These are phyloP conservation scores for Mallotus villosus DNA, from an alignment of 2,797 vertebrate genomes.

Conservation along the genomic window DNA sequence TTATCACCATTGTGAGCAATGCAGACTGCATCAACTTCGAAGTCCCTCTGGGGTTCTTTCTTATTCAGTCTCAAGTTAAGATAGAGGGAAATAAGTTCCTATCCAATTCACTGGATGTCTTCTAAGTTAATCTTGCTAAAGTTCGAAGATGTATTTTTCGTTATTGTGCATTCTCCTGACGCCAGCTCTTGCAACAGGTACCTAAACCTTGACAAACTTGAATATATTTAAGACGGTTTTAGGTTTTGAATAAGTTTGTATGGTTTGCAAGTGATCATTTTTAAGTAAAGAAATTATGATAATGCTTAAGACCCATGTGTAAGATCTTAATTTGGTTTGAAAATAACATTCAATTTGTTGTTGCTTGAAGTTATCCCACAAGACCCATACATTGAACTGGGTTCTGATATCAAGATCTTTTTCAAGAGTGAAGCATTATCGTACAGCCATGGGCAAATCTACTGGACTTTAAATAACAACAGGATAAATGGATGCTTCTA, in stretches of 20 bases:
- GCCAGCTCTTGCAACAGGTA: too few relatives aligned
- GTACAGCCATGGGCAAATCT: slow-evolving; percentile 31
- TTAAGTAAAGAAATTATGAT: too few relatives aligned
- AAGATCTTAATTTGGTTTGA: neutral
- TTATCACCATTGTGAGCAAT: too few relatives aligned
- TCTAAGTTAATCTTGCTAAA: too few relatives aligned
- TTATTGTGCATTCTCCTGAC: too few relatives aligned
- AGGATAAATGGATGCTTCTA: slow-evolving; percentile 18
- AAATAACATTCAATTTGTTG: too few relatives aligned
- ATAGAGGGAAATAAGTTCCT: too few relatives aligned
- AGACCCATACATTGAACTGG: slow-evolving; percentile 45
- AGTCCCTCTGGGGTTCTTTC: neutral
- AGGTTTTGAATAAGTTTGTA: too few relatives aligned
- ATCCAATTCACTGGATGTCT: neutral
- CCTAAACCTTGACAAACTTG: too few relatives aligned
- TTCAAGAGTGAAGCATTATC: slow-evolving; percentile 39
- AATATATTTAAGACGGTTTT: too few relatives aligned
- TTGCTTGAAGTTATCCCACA: slow-evolving; percentile 41
- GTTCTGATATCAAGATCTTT: slow-evolving; percentile 32
- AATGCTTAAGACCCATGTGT: neutral
- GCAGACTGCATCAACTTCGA: neutral
- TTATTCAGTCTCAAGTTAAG: neutral
- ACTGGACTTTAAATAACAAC: slow-evolving; percentile 51
- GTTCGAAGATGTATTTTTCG: too few relatives aligned
- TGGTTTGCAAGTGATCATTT: too few relatives aligned